Conservation (phyloP, 2,888 invertebrate genomes). For the Hermaeophaga mercurialis region DNA sequence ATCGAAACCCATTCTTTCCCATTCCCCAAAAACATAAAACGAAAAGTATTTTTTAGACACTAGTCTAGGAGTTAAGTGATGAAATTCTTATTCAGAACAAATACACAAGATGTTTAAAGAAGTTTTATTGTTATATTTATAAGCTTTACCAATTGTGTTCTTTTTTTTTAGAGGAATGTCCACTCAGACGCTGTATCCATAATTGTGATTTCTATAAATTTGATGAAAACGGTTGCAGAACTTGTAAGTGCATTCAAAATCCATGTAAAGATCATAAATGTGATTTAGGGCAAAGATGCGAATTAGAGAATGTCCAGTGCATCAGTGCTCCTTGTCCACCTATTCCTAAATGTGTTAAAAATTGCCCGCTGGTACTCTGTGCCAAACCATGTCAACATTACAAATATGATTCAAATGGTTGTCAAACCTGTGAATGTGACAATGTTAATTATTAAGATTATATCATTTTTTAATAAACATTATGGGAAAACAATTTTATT, state of each 20-base stretch:
- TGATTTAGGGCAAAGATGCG: not conserved
- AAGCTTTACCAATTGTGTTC: too few relatives aligned
- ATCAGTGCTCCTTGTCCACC: not conserved
- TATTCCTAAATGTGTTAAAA: not conserved
- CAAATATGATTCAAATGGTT: not conserved
- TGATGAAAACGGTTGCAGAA: not conserved
- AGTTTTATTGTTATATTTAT: too few relatives aligned
- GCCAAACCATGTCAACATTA: not conserved
- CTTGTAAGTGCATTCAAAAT: constrained; percentile 2
- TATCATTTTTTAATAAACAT: too few relatives aligned
- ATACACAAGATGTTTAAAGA: too few relatives aligned
- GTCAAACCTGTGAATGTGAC: not conserved
- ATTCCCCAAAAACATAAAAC: too few relatives aligned
- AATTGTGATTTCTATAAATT: not conserved
- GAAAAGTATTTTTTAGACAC: not conserved
- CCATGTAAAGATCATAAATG: not conserved
- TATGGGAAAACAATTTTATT: too few relatives aligned
- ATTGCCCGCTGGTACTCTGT: not conserved
- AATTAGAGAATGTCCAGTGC: not conserved
- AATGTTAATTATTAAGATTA: too few relatives aligned
- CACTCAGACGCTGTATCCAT: not conserved
- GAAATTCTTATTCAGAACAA: too few relatives aligned
- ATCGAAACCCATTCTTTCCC: too few relatives aligned
- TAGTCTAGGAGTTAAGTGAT: too few relatives aligned
- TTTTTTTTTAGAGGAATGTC: too few relatives aligned